Percentiles rank a stretch among this genome's conserved stretches.
phyloP scores from a whole-genome alignment of 1,140 invertebrate genomes.

The Drosophila prosaltans region DNA sequence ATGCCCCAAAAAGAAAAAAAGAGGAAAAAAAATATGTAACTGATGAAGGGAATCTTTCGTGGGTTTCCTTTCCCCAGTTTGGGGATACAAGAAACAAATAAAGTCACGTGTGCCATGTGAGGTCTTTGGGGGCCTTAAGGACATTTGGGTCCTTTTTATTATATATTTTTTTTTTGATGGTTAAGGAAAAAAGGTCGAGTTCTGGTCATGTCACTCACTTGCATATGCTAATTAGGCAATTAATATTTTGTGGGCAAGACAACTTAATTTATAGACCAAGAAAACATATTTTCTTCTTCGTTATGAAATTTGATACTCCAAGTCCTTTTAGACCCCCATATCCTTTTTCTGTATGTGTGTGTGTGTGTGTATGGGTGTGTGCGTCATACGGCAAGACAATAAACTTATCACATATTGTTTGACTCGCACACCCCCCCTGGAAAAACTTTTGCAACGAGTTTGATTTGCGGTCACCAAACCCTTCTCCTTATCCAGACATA shows the following conservation, averaged over 20 bases:
- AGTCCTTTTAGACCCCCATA: conserved; percentile 41
- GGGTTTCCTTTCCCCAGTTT: conserved; percentile 13
- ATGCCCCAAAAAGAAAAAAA: conserved; percentile 19
- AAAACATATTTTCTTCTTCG: conserved; percentile 56
- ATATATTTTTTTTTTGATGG: conserved; percentile 3
- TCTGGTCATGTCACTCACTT: conserved; percentile 66
- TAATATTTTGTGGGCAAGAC: conserved; percentile 80
- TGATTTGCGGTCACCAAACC: conserved; percentile 67
- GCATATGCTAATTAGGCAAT: conserved; percentile 81
- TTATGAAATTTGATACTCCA: conserved; percentile 68
- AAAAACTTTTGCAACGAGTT: conserved; percentile 74
- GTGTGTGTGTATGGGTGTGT: neutral
- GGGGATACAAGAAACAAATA: conserved; percentile 28
- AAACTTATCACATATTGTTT: conserved; percentile 78
- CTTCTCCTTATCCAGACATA: conserved; percentile 1
- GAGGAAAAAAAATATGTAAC: neutral
- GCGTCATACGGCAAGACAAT: conserved; percentile 74
- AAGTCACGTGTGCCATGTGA: conserved; percentile 64
- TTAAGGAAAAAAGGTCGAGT: conserved; percentile 26
- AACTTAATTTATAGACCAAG: conserved; percentile 80
- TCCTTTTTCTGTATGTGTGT: neutral
- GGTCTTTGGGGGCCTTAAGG: conserved; percentile 9
- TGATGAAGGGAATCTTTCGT: no score
- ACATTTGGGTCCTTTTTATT: conserved; percentile 20
- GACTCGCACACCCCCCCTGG: conserved; percentile 28